Evolutionary conservation across 2,797 vertebrate species (phyloP).

Genomic region (Rhyacichthys aspro): DNA sequence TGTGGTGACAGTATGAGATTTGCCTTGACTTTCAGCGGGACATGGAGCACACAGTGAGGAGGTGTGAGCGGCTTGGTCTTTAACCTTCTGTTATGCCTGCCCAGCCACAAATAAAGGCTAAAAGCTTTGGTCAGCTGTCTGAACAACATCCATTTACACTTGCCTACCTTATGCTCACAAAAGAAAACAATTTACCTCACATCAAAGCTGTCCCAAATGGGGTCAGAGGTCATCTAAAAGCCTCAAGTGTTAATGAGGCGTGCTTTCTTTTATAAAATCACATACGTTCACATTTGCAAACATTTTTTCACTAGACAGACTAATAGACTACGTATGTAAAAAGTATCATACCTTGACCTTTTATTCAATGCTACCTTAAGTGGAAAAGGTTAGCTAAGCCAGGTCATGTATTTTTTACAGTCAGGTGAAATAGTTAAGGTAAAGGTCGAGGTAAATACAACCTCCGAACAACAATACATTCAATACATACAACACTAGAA

Average conservation of each 20-base stretch:
- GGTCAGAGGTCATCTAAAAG: neutral
- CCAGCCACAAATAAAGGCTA: neutral
- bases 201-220: neutral
- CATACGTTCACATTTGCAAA: neutral
- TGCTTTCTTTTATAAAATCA: too few species aligned
- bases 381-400: too few species aligned
- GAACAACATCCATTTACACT: neutral
- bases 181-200: neutral
- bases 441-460: too few species aligned
- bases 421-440: too few species aligned
- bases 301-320: neutral
- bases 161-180: neutral
- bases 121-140: conserved; percentile 18
- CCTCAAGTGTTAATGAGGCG: conserved; percentile 2
- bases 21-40: neutral
- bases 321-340: too few species aligned
- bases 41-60: too few species aligned
- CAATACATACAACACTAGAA: too few species aligned
- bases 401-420: too few species aligned
- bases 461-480: too few species aligned
- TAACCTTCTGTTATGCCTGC: conserved; percentile 18
- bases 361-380: too few species aligned
- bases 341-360: too few species aligned
- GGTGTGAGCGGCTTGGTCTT: too few species aligned
- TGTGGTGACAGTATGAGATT: conserved; percentile 31